Evolutionary conservation across 2,888 invertebrate genomes (phyloP).

Genomic region (Entomobrya multifasciata): DNA sequence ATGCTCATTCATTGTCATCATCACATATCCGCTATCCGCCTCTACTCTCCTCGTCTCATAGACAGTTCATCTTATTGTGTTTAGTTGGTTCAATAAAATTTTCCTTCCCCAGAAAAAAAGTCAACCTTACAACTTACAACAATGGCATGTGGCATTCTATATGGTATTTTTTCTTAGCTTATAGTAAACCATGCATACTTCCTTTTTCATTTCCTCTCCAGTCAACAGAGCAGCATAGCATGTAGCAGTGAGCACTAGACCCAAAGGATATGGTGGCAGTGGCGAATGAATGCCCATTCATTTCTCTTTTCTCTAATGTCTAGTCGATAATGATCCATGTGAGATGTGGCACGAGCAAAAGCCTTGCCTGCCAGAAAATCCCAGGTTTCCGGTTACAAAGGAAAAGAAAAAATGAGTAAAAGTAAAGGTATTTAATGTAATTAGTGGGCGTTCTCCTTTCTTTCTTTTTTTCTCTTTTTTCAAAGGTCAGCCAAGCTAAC

Average conservation of each 20-base stretch:
- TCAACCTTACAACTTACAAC: background rate
- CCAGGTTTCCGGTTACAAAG: background rate
- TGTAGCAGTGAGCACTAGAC: no score
- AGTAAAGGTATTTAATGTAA: constrained; percentile 58
- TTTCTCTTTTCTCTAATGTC: background rate
- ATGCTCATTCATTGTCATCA: constrained; percentile 58
- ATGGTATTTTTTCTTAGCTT: background rate
- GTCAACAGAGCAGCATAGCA: no score
- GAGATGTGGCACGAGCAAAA: background rate
- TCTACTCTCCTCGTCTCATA: background rate
- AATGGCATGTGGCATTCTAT: background rate
- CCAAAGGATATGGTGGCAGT: no score
- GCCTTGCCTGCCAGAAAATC: background rate
- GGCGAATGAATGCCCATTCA: constrained; percentile 24
- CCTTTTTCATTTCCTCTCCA: background rate
- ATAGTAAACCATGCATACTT: background rate
- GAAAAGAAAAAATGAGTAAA: background rate
- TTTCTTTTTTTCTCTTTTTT: background rate
- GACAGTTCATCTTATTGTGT: constrained; percentile 34
- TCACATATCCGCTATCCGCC: background rate
- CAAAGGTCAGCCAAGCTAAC: constrained; percentile 49
- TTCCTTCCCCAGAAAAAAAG: background rate
- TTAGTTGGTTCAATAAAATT: constrained; percentile 55
- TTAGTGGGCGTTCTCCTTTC: constrained; percentile 60
- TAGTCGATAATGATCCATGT: constrained; percentile 52